Conservation (phyloP, 2,113 vertebrate genomes). For the Megaptera novaeangliae region DNA sequence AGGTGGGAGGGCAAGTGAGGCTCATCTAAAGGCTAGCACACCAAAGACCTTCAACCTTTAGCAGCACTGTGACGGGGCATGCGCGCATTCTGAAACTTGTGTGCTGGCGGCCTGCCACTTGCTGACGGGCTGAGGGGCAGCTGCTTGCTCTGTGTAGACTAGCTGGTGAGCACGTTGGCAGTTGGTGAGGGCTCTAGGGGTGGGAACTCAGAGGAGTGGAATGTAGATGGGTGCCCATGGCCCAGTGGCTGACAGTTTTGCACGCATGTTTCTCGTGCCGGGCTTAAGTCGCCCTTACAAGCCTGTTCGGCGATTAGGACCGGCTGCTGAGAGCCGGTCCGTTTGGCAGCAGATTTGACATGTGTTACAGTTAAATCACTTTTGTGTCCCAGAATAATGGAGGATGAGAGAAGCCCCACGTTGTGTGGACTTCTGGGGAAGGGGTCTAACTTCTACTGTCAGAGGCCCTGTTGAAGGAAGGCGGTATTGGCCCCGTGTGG, state of each 20-base stretch:
- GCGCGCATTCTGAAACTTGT: constrained; percentile 50
- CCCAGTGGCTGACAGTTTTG: constrained; percentile 45
- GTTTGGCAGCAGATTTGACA: constrained; percentile 14
- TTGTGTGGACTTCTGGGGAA: neutral
- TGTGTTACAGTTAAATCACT: constrained; percentile 33
- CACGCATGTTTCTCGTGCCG: constrained; percentile 61
- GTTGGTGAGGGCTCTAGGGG: constrained; percentile 49
- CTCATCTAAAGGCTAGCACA: constrained; percentile 45
- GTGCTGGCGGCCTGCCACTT: constrained; percentile 60
- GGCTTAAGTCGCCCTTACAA: constrained; percentile 54
- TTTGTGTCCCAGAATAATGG: neutral
- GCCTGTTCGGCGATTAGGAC: constrained; percentile 42
- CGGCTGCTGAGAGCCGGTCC: neutral
- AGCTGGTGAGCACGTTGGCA: constrained; percentile 71
- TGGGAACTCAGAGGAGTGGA: constrained; percentile 51
- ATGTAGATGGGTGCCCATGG: constrained; percentile 32
- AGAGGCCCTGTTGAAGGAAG: neutral
- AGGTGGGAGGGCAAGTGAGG: constrained; percentile 68
- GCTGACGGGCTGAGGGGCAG: constrained; percentile 71
- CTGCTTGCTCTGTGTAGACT: constrained; percentile 31
- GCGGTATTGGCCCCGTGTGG: neutral
- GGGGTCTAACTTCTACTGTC: neutral
- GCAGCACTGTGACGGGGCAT: constrained; percentile 20
- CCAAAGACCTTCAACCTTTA: constrained; percentile 70
- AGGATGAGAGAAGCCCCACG: neutral